Percentiles rank a stretch among this genome's conserved stretches.
Conservation (phyloP, 1,140 invertebrate species). For the Lerema accius region DNA sequence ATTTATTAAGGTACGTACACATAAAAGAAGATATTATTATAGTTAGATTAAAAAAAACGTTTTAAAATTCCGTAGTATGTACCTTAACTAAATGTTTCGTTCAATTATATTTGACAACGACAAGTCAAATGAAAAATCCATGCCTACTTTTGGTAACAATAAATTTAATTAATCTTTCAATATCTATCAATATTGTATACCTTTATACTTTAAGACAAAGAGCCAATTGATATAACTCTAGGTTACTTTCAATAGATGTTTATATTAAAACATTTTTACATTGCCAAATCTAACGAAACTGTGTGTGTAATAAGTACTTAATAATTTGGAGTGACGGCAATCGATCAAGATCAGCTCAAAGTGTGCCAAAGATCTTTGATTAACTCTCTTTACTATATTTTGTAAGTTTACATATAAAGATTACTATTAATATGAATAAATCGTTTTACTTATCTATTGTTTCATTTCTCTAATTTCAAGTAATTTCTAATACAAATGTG, state of each 20-base stretch:
- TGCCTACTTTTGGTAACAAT: not conserved
- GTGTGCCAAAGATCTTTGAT: slow-evolving; percentile 58
- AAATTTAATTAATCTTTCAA: not conserved
- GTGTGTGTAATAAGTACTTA: slow-evolving; percentile 35
- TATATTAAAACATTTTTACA: slow-evolving; percentile 27
- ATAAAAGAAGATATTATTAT: not conserved
- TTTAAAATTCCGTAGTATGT: not conserved
- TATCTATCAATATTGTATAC: not conserved
- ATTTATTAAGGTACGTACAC: not conserved
- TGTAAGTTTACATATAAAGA: slow-evolving; percentile 68
- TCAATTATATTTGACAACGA: not conserved
- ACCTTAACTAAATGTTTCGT: not conserved
- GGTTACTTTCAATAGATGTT: slow-evolving; percentile 2
- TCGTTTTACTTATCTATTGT: slow-evolving; percentile 49
- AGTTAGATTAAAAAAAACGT: too few species aligned
- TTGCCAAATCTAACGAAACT: slow-evolving; percentile 15
- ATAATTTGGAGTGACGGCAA: slow-evolving; percentile 38
- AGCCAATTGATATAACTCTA: not conserved
- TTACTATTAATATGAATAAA: slow-evolving; percentile 59
- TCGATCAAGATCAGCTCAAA: slow-evolving; percentile 49
- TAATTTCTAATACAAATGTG: not conserved
- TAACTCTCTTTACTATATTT: slow-evolving; percentile 61
- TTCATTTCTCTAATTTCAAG: slow-evolving; percentile 24
- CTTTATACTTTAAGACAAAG: not conserved
- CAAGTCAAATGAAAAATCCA: not conserved